A percentile compares a stretch with the other conserved stretches of the same genome.
Conservation (phyloP, 1,140 invertebrate species). For the Drosophila ambigua region DNA sequence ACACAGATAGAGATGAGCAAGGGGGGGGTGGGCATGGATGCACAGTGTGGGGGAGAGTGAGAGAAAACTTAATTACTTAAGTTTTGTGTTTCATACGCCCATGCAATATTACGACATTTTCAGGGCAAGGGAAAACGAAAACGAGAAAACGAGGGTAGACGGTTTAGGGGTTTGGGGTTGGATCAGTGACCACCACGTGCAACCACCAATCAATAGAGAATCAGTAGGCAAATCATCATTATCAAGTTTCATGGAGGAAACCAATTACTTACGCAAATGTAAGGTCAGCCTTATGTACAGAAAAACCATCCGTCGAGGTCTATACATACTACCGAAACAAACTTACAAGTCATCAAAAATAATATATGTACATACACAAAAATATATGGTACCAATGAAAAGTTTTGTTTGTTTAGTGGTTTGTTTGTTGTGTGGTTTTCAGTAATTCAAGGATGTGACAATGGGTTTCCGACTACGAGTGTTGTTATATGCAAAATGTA, state of each 20-base stretch:
- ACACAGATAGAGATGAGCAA: neutral
- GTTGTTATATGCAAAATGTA: constrained; percentile 16
- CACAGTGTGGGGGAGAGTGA: constrained; percentile 15
- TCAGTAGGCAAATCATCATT: constrained; percentile 53
- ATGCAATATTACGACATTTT: constrained; percentile 41
- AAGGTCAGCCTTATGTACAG: constrained; percentile 44
- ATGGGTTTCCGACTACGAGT: constrained; percentile 14
- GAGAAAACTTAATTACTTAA: constrained; percentile 59
- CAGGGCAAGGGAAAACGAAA: neutral
- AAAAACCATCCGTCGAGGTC: constrained; percentile 51
- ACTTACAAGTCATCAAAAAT: constrained; percentile 67
- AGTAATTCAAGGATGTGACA: constrained; percentile 56
- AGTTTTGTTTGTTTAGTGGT: constrained; percentile 45
- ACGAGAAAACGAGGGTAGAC: neutral
- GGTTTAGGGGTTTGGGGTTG: neutral
- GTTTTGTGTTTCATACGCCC: constrained; percentile 45
- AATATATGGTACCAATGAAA: constrained; percentile 38
- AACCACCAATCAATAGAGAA: constrained; percentile 5
- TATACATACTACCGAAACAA: constrained; percentile 26
- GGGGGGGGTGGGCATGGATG: neutral
- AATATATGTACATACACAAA: constrained; percentile 34
- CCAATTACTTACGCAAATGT: constrained; percentile 59
- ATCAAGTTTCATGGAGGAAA: constrained; percentile 29
- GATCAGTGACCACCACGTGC: constrained; percentile 17
- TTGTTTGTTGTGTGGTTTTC: constrained; percentile 36